These are phyloP conservation scores for Choristoneura rosaceana DNA, from an alignment of 2,888 invertebrate species.

Conservation along the genomic window DNA sequence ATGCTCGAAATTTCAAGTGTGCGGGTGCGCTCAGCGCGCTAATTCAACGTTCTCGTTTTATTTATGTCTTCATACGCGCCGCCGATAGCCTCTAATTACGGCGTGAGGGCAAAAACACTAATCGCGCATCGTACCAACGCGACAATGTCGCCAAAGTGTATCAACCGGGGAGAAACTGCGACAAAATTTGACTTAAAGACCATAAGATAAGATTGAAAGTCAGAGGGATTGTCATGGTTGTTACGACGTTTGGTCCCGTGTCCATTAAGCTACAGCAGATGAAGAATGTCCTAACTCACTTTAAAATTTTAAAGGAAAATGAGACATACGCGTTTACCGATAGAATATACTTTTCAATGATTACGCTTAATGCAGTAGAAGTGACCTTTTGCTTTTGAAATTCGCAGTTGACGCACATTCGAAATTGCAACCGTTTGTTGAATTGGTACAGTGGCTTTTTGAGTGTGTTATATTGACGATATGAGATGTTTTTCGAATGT, in stretches of 20 bases:
- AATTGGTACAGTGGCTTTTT: constrained; percentile 42
- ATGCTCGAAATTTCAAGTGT: constrained; percentile 70
- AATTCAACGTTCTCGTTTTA: constrained; percentile 78
- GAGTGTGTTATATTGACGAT: constrained; percentile 31
- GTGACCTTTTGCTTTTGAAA: neutral
- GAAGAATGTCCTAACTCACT: constrained; percentile 13
- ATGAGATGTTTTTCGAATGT: constrained; percentile 54
- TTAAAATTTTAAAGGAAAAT: neutral
- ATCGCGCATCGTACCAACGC: constrained; percentile 73
- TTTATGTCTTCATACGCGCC: constrained; percentile 85
- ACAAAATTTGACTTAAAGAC: neutral
- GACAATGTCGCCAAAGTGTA: neutral
- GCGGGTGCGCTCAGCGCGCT: constrained; percentile 60
- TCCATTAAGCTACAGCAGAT: constrained; percentile 14
- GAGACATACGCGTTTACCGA: neutral
- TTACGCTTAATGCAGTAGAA: neutral
- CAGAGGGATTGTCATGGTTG: neutral
- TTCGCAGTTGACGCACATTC: neutral
- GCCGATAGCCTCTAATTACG: constrained; percentile 84
- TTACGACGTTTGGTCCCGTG: constrained; percentile 8
- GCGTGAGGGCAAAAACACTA: constrained; percentile 80
- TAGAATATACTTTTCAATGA: constrained; percentile 1
- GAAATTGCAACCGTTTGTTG: constrained; percentile 7
- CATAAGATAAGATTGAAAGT: neutral
- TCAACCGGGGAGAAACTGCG: neutral